Base-by-base conservation (phyloP, 2,797 vertebrate species). In the Channa striata region DNA sequence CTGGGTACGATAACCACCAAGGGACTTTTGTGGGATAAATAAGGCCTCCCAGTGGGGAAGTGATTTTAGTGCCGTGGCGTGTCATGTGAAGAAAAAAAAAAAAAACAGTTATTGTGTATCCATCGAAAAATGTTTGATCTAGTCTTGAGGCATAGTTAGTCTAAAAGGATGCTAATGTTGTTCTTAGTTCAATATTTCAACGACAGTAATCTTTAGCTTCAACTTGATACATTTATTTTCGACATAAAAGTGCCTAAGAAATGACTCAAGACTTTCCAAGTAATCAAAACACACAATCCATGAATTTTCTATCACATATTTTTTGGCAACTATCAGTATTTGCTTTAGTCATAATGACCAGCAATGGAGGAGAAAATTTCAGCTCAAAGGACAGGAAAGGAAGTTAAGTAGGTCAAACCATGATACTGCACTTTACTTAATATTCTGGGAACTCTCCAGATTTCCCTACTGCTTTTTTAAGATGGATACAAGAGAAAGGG, bases 1-100 rank as follows among this genome's bases (percentile, higher is more conserved):
- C 78, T 75, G 64, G 76, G 79, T 86, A 71, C 8, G 34, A 56
- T 25, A 79, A 65, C 68, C 84, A 80, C 74, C 65, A 61, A 81
- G 84, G 48, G 65, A 57, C 66, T 33, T 80, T 80, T 67, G 61
- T 52, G 34, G 58, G 59, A 74, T 63, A 74, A 83, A 47, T 62
- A 64, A 85, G 37, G 23, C 57, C 51, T 82, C 81, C 84, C 58
- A 8, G 69, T 78, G 80, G 79, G 79, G 81, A 49, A 59, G 61
- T 19, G 70, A 71, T 86, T 82, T 72, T 6, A 56, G 54, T 51
- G 59, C 39, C 74, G 43, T 17, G 36, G 59, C 66, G 79, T n/a
- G 40, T 70, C 46, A 86, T 68, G 68, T 12, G 53, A 44, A 11
- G 11, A 12, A 12, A 68, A 60, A 58, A 74, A 80, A 23, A 71